Evolutionary conservation across 1,140 invertebrate genomes (phyloP).

Genomic region (Phocides pigmalion): DNA sequence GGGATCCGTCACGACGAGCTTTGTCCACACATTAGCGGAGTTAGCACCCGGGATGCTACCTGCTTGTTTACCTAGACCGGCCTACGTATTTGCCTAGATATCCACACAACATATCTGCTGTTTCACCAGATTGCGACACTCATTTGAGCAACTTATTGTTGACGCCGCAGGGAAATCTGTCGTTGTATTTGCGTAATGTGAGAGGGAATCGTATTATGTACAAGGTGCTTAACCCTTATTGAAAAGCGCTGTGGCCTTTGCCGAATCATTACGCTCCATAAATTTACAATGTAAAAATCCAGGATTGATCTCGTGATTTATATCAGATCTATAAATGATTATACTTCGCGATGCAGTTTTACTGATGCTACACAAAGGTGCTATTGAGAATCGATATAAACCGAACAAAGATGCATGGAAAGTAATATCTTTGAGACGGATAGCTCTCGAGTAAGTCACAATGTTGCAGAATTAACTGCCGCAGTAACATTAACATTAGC

Average conservation of each 20-base stretch:
- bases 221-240: constrained; percentile 49
- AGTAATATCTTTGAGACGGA: constrained; percentile 29
- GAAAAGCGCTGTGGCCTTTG: constrained; percentile 37
- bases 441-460: constrained; percentile 47
- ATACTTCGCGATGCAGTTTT: constrained; percentile 39
- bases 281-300: constrained; percentile 27
- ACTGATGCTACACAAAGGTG: constrained; percentile 43
- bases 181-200: constrained; percentile 60
- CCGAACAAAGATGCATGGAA: constrained; percentile 40
- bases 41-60: constrained; percentile 76
- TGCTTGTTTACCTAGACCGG: constrained; percentile 67
- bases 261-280: constrained; percentile 1
- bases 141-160: constrained; percentile 68
- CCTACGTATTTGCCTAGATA: constrained; percentile 71
- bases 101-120: constrained; percentile 60
- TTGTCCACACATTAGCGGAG: constrained; percentile 78
- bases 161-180: constrained; percentile 70
- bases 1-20: constrained; percentile 72
- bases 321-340: constrained; percentile 29
- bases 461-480: constrained; percentile 70
- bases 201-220: constrained; percentile 56
- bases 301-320: constrained; percentile 20
- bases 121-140: constrained; percentile 69
- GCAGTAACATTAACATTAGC: constrained; percentile 74
- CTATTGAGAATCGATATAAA: constrained; percentile 43